phyloP scores from a whole-genome alignment of 2,113 vertebrate genomes.

The Promerops cafer region DNA sequence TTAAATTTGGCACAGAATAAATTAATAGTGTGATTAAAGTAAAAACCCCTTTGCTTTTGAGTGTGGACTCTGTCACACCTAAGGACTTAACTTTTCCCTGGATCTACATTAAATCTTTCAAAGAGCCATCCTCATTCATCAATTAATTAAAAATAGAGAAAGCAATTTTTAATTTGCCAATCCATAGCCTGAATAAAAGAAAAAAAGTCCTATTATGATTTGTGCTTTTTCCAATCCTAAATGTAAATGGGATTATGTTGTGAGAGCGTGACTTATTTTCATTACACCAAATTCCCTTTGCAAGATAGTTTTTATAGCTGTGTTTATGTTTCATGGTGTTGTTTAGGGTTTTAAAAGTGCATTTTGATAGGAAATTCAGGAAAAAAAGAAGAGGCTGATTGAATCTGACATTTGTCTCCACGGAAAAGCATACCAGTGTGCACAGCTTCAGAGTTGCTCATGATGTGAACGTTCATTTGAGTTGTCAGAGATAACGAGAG shows the following conservation, averaged over 20 bases:
- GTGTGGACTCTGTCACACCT: background rate
- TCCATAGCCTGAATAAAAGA: background rate
- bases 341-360: background rate
- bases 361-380: background rate
- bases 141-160: background rate
- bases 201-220: background rate
- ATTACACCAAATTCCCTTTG: background rate
- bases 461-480: fast-evolving
- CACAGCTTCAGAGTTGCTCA: background rate
- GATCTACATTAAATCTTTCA: background rate
- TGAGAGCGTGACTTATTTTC: background rate
- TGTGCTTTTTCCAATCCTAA: background rate
- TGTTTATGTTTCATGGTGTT: background rate
- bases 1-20: background rate
- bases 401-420: background rate
- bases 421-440: background rate
- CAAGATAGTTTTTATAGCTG: background rate
- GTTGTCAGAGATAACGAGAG: background rate
- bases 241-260: background rate
- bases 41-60: background rate
- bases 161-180: background rate
- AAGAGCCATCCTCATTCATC: background rate
- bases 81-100: background rate
- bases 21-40: background rate
- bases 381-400: background rate